Percentiles rank a stretch among this genome's conserved stretches.
phyloP scores from a whole-genome alignment of 1,140 invertebrate species.

The Diabrotica undecimpunctata region DNA sequence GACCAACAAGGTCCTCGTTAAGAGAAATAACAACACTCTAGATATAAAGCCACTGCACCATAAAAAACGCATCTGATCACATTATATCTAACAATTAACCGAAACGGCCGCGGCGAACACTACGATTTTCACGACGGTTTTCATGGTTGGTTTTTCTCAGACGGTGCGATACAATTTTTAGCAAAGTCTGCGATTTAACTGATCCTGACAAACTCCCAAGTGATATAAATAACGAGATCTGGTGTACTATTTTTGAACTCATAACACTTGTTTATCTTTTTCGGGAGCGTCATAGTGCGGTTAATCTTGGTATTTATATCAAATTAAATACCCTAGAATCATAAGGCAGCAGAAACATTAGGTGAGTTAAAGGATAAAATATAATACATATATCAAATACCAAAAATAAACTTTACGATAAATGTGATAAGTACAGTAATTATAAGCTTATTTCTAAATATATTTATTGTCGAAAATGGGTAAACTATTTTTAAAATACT shows the following conservation, averaged over 20 bases:
- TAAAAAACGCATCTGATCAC: slow-evolving; percentile 13
- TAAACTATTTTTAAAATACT: too few species aligned
- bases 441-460: too few species aligned
- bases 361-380: too few species aligned
- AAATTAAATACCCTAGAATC: too few species aligned
- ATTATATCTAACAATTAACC: not conserved
- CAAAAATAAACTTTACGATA: too few species aligned
- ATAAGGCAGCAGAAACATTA: too few species aligned
- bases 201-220: slow-evolving; percentile 9
- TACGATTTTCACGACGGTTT: not conserved
- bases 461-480: too few species aligned
- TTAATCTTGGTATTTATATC: not conserved
- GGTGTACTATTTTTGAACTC: slow-evolving; percentile 11
- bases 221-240: slow-evolving; percentile 14
- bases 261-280: slow-evolving; percentile 10
- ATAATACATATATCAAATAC: too few species aligned
- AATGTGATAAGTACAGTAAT: too few species aligned
- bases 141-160: not conserved
- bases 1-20: slow-evolving; percentile 6
- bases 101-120: too few species aligned
- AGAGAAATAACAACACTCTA: slow-evolving; percentile 9
- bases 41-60: slow-evolving; percentile 12
- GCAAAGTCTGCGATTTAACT: slow-evolving; percentile 1
- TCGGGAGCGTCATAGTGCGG: not conserved
- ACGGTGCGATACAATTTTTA: not conserved